Evolutionary conservation across 2,888 invertebrate genomes (phyloP), one percentile per base, ranked within the genome.

Genomic region (Hirtodrosophila alboralis): DNA sequence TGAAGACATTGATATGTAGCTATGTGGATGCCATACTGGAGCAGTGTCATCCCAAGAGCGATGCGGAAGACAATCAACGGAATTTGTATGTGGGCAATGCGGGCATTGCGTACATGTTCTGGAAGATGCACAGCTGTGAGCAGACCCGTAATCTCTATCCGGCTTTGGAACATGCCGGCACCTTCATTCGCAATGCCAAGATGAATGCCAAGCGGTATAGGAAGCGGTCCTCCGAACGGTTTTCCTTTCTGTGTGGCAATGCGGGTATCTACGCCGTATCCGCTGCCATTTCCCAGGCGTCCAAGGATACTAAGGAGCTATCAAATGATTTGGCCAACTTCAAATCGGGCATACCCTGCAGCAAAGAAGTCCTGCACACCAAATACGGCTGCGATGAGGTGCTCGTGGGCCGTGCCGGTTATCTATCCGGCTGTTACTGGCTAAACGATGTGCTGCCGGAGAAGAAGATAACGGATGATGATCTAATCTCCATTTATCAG

Each of bases 381-480:
- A 92, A 92, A 81, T 92, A 93, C 83, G 95, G 95, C 12, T 95
- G 95, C 26, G 96, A 97, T 90, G 97, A 97, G 89, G 91, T 96
- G 14, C 94, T 97, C 81, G 96, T 96, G 0, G 97, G 97, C 0
- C 92, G 97, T 63, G 94, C 96, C 34, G 97, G 97, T 0, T 97
- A 95, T 80, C 88, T 97, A 0, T 94, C 94, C 70, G 96, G 96
- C 4, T 93, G 94, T 4, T 88, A 96, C 21, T 95, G 95, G 94
- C 88, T 97, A 23, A 91, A 92, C 70, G 87, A 90, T 57, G 75
- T 89, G 0, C 56, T 91, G 36, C 75, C 77, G 4, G 84, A 88
- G 26, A 86, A 87, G 51, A 89, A 86, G 45, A 86, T 91, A 21
- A 73, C 87, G 1, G 87, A 90, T 48, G 91, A 92, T 13, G 92